These are phyloP conservation scores for Phaethon lepturus DNA, from an alignment of 2,113 vertebrate genomes.

Conservation along the genomic window DNA sequence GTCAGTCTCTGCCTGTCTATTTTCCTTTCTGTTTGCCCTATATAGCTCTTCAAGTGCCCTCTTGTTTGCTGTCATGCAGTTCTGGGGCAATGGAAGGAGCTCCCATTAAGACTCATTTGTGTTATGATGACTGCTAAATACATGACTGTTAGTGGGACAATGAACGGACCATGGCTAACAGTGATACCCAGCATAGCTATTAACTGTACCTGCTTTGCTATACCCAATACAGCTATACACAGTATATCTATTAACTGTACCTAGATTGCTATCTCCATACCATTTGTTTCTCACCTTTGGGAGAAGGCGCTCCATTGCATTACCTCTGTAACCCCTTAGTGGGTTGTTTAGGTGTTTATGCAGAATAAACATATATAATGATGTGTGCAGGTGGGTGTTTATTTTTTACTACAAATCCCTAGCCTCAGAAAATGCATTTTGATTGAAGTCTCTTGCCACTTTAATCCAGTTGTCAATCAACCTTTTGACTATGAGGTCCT, in stretches of 20 bases:
- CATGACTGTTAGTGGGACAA: neutral
- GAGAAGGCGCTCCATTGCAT: neutral
- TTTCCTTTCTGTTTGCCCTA: neutral
- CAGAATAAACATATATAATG: neutral
- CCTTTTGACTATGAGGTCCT: neutral
- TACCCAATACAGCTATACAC: neutral
- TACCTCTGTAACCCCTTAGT: neutral
- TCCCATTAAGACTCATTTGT: neutral
- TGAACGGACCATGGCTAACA: neutral
- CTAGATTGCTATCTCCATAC: neutral
- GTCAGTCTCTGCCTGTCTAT: neutral
- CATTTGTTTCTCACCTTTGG: neutral
- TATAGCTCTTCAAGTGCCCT: neutral
- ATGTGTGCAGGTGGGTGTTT: neutral
- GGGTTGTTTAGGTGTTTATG: neutral
- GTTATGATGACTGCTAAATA: neutral
- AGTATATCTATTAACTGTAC: neutral
- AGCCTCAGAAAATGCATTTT: neutral
- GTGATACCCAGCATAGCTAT: neutral
- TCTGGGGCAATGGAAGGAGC: neutral
- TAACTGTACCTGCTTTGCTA: neutral
- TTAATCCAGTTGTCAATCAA: neutral
- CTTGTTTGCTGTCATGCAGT: neutral
- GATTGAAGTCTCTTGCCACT: neutral
- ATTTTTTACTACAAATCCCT: neutral